Conservation (phyloP, 2,888 invertebrate species). For the Hanleya hanleyi region DNA sequence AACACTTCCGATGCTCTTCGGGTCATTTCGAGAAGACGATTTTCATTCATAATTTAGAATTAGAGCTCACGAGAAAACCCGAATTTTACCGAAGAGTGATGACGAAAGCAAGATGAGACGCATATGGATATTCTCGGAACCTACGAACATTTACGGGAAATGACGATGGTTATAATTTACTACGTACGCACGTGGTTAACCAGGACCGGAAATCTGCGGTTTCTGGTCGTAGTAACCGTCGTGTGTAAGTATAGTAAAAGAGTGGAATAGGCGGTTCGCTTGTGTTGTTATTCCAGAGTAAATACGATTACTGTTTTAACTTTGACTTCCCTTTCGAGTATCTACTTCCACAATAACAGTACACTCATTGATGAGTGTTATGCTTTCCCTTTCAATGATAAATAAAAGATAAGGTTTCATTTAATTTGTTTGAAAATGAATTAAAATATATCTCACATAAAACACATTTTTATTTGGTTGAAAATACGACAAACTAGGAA, state of each 20-base stretch:
- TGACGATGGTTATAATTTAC: not conserved
- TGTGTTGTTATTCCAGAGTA: too few relatives aligned
- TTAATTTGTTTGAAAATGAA: too few relatives aligned
- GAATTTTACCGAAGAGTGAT: not conserved
- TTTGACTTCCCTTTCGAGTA: too few relatives aligned
- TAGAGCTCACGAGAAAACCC: not conserved
- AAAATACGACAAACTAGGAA: too few relatives aligned
- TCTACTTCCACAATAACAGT: too few relatives aligned
- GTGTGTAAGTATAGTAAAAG: not conserved
- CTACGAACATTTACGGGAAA: not conserved
- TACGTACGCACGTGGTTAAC: not conserved
- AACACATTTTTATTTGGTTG: too few relatives aligned
- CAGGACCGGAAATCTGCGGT: not conserved
- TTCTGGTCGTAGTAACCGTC: not conserved
- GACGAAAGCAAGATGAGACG: not conserved
- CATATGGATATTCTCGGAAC: not conserved
- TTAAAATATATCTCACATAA: too few relatives aligned
- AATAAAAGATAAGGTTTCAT: too few relatives aligned
- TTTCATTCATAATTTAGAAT: not conserved
- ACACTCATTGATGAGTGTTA: too few relatives aligned
- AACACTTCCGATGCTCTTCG: constrained; percentile 28
- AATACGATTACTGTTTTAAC: too few relatives aligned
- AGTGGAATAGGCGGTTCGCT: too few relatives aligned
- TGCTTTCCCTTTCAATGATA: too few relatives aligned
- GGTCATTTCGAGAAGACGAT: not conserved